Base-by-base conservation (phyloP, 2,797 vertebrate genomes). In the Micrastur ruficollis region DNA sequence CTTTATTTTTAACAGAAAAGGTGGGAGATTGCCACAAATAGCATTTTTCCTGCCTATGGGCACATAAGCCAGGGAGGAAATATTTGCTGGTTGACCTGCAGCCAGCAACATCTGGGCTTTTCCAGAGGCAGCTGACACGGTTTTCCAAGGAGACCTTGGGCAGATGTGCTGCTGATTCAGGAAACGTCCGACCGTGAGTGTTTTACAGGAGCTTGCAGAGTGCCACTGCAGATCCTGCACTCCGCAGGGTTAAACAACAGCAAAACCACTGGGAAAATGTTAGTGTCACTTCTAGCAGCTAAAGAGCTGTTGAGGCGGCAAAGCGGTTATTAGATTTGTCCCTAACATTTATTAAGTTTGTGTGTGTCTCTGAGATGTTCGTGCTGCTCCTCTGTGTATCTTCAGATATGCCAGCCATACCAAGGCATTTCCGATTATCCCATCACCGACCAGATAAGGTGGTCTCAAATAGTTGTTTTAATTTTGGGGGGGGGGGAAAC, bases 11-110 rank as follows among this genome's bases (percentile, higher is more conserved):
- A 79, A 34, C 3, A 72, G 32, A 62, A 83, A 73, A 76, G 52
- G 81, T 82, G 55, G 58, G 74, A 80, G 50, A 85, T n/a, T 42
- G 67, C 75, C 74, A 89, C 93, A 87, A 95, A 90, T 32, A 89
- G 34, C 29, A 9, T 56, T 92, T 38, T 89, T 76, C 66, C 68
- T 76, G 75, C 59, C 55, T 88, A 44, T 49, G 38, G 90, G 67
- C 62, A 47, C 23, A 27, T 14, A 32, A 67, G 9, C 21, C 53
- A 36, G 29, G 58, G 46, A 91, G 55, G 55, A 89, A 85, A 53
- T 85, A 72, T 61, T 95, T 94, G 18, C 58, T 93, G 89, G 56
- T 86, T 93, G 83, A 56, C 58, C 80, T 5, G 8, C 49, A 87
- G 85, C 58, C 4, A 0, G 36, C 46, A 82, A 23, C 1, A 2